Conservation (phyloP, 2,888 invertebrate species). For the Gisinianus flammeolus region DNA sequence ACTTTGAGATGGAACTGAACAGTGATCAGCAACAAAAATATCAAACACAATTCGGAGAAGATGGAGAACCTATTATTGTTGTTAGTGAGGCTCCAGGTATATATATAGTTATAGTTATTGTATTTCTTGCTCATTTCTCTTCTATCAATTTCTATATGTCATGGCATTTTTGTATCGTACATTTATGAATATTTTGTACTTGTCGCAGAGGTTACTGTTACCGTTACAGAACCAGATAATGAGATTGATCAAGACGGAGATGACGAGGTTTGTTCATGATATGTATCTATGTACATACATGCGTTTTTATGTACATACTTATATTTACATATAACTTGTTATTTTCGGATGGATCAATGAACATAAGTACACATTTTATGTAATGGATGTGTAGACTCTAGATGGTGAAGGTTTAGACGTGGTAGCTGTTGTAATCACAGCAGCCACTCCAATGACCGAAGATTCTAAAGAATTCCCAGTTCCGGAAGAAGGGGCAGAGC, state of each 20-base stretch:
- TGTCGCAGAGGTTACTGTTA: slow-evolving; percentile 37
- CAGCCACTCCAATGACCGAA: slow-evolving; percentile 90
- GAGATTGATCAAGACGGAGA: slow-evolving; percentile 10
- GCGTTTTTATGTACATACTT: too few relatives aligned
- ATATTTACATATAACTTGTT: too few relatives aligned
- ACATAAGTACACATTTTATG: too few relatives aligned
- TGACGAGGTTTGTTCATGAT: too few relatives aligned
- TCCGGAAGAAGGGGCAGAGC: slow-evolving; percentile 11
- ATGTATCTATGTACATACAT: too few relatives aligned
- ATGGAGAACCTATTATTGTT: slow-evolving; percentile 41
- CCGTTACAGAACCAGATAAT: slow-evolving; percentile 41
- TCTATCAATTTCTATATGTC: too few relatives aligned
- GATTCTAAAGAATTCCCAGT: slow-evolving; percentile 69
- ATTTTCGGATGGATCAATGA: too few relatives aligned
- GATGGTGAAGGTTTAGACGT: slow-evolving; percentile 67
- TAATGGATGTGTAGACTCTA: too few relatives aligned
- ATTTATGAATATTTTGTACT: too few relatives aligned
- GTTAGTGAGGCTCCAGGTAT: slow-evolving; percentile 55
- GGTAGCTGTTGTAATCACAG: slow-evolving; percentile 90
- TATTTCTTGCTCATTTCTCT: too few relatives aligned
- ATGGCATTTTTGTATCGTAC: too few relatives aligned
- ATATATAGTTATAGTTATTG: not conserved
- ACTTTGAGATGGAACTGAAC: slow-evolving; percentile 74
- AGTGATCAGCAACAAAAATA: slow-evolving; percentile 76
- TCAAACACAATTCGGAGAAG: slow-evolving; percentile 67